Base-by-base conservation (phyloP, 2,113 vertebrate genomes). In the Astatotilapia flaviijosephi region DNA sequence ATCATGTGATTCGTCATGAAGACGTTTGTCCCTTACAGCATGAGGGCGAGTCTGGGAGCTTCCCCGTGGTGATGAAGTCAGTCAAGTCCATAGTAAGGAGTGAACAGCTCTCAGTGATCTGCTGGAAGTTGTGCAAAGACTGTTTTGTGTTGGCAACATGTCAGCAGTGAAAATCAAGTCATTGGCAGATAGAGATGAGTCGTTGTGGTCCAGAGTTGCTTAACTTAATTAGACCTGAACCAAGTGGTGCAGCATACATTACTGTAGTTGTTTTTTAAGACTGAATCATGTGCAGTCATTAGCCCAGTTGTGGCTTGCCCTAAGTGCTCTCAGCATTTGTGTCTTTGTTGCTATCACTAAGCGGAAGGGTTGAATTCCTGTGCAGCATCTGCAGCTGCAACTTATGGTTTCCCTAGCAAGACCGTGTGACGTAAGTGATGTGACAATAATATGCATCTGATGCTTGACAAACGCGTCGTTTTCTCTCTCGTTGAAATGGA, bases 301-400 rank as follows among this genome's bases (percentile, higher is more conserved):
- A 83, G 51, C 56, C 14, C 37, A 77, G 77, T 83, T 88, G 91
- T 91, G 85, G 89, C 90, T 90, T 80, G 51, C 28, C 80, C 31
- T 3, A 6, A 73, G 23, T 81, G 84, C 45, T 75, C 12, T 83
- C 47, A 80, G 58, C 80, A 55, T 82, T 79, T 80, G 28, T 75
- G 13, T 79, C 33, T 82, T 13, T 31, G 82, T 85, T 88, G 23
- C 86, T 51, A 53, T 91, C 82, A 11, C 21, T 53, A 35, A 92
- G 86, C 79, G 62, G 90, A 87, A 88, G 68, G 82, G 60, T 89
- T 93, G 47, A 79, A 31, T 88, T 85, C 79, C 81, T 91, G 12
- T 79, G 82, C 73, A 91, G 58, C 77, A 37, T 82, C 79, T 86
- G 70, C 82, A 88, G 86, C 60, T 83, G 88, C 83, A 85, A 14